A percentile compares a stretch with the other conserved stretches of the same genome.
Conservation (phyloP, 1,140 invertebrate species). For the Himalopsyche phryganea region DNA sequence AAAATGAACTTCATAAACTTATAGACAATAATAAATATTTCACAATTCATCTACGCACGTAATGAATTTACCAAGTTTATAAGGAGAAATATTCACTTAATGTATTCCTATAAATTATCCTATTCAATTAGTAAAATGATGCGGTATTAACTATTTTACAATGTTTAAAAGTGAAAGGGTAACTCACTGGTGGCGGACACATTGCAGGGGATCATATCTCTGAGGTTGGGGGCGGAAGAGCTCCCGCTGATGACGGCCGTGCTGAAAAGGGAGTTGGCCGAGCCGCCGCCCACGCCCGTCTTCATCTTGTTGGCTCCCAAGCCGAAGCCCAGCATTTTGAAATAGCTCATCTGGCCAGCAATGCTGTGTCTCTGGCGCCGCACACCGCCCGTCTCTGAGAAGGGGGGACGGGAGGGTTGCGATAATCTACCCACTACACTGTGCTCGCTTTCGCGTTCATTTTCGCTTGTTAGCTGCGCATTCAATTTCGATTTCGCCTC, state of each 20-base stretch:
- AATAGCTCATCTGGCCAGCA: slow-evolving; percentile 88
- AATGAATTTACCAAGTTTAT: too few relatives aligned
- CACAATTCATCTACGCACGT: too few relatives aligned
- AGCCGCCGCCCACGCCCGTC: slow-evolving; percentile 64
- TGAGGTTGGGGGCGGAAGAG: slow-evolving; percentile 83
- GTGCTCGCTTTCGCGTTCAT: slow-evolving; percentile 28
- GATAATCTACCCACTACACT: slow-evolving; percentile 28
- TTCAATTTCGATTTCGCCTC: slow-evolving; percentile 14
- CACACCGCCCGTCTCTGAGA: slow-evolving; percentile 56
- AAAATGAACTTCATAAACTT: too few relatives aligned
- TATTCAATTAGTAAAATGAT: too few relatives aligned
- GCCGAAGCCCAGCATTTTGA: slow-evolving; percentile 77
- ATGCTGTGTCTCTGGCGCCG: slow-evolving; percentile 89
- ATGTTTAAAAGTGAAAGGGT: too few relatives aligned
- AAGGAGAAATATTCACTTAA: too few relatives aligned
- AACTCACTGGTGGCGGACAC: slow-evolving; percentile 68
- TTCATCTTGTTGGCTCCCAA: slow-evolving; percentile 58
- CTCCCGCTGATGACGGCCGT: slow-evolving; percentile 92
- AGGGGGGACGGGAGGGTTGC: slow-evolving; percentile 32
- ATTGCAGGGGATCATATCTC: slow-evolving; percentile 75
- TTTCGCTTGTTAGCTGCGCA: slow-evolving; percentile 20
- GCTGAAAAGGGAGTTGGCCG: slow-evolving; percentile 80
- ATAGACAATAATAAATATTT: too few relatives aligned
- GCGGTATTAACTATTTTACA: too few relatives aligned
- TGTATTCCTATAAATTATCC: too few relatives aligned